Base-by-base conservation (phyloP, 2,888 invertebrate species). In the Machimus atricapillus region DNA sequence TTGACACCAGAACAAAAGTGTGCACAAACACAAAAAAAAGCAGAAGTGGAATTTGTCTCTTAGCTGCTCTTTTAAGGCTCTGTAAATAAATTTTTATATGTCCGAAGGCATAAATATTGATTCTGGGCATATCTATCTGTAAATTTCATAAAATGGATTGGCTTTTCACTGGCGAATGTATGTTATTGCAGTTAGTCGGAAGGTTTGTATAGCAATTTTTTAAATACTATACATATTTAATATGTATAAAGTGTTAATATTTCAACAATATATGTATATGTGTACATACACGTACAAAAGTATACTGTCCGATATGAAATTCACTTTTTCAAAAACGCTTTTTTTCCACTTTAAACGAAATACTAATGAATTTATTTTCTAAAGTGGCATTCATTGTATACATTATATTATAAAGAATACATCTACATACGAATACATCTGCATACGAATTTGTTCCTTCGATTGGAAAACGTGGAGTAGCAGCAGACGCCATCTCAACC, bases 1-100 rank as follows among this genome's bases (percentile, higher is more conserved):
- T 81, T 81, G 81, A 81, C 81, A 81, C 81, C 81, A 56, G 56
- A 81, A 81, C 81, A 81, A 81, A 76, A 81, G 81, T 81, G 81
- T 56, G 27, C 56, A 12, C 56, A 27, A 81, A 81, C 31, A 81
- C 19, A 78, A 78, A 14, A 78, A 14, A 81, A n/a, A 81, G 8
- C 34, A 19, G 27, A 37, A n/a, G 5, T 9, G 8, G 81, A 81
- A 81, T 56, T 31, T 34, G 27, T 81, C 79, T 81, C 76, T n/a
- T 81, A 19, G 77, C 52, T 81, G 52, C 79, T 81, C 52, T 52
- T 81, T 81, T 81, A 81, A 81, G 52, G 79, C 81, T 52, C 52
- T 56, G 34, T 52, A 52, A 56, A 81, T 52, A 81, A 56, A 34
- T 52, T 81, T 31, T 43, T 78, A 40, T 78, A 9, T 78, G 19